phyloP scores from a whole-genome alignment of 2,888 invertebrate species.

The Branchellion lobata region DNA sequence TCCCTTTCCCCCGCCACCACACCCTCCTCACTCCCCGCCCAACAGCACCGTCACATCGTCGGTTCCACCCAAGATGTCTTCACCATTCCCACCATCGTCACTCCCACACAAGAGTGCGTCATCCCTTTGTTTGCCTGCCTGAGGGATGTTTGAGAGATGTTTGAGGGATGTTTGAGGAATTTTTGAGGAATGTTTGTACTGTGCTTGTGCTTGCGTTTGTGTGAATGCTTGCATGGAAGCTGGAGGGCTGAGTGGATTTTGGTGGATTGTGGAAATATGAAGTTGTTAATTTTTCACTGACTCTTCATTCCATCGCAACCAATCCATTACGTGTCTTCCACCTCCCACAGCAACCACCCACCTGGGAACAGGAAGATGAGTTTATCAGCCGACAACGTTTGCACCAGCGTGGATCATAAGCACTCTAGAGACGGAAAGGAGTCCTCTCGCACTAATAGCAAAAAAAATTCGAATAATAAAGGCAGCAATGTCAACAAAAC shows the following conservation, averaged over 20 bases:
- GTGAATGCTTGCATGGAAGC: no score
- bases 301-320: no score
- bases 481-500: neutral
- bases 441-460: neutral
- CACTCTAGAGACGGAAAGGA: neutral
- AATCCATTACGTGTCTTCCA: neutral
- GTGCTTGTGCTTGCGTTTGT: no score
- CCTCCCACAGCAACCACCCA: neutral
- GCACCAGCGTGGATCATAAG: neutral
- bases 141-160: no score
- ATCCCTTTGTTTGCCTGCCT: no score
- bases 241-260: no score
- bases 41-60: neutral
- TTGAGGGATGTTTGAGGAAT: no score
- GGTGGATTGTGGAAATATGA: no score
- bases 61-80: slow-evolving; percentile 19
- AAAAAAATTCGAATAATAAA: neutral
- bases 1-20: neutral
- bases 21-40: neutral
- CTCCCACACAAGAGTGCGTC: no score
- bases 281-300: no score
- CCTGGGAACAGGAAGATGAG: slow-evolving; percentile 23
- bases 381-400: slow-evolving; percentile 25
- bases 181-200: no score
- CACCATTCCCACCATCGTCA: neutral